Conservation (phyloP, 2,888 invertebrate species). For the Opisthograptis luteolata region DNA sequence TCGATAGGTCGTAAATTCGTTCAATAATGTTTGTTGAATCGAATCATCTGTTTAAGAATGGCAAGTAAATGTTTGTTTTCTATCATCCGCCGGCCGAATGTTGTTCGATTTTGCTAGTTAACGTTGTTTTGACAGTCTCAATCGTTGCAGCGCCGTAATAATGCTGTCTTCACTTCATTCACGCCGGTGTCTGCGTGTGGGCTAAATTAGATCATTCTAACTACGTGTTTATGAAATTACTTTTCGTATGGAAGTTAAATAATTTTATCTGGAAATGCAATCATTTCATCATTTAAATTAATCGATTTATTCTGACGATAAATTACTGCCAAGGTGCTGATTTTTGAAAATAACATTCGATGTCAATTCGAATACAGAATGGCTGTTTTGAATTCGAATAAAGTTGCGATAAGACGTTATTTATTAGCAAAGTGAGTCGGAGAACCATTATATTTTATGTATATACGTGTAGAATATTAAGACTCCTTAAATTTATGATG, state of each 20-base stretch:
- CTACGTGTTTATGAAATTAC: slow-evolving; percentile 43
- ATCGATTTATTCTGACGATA: neutral
- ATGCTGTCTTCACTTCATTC: slow-evolving; percentile 71
- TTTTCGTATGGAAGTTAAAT: slow-evolving; percentile 39
- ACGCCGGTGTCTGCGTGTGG: slow-evolving; percentile 51
- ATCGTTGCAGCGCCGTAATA: slow-evolving; percentile 67
- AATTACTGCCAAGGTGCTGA: neutral
- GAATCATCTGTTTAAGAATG: slow-evolving; percentile 72
- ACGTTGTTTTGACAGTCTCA: slow-evolving; percentile 80
- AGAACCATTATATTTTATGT: neutral
- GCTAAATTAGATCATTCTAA: slow-evolving; percentile 49
- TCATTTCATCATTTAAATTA: too few species aligned
- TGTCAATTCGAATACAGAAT: slow-evolving; percentile 14
- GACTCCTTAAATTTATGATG: neutral
- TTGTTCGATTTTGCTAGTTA: slow-evolving; percentile 77
- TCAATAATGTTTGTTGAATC: slow-evolving; percentile 75
- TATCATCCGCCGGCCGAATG: slow-evolving; percentile 78
- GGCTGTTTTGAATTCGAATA: slow-evolving; percentile 12
- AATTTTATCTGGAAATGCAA: slow-evolving; percentile 35
- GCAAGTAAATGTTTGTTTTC: slow-evolving; percentile 79
- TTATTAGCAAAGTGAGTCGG: neutral
- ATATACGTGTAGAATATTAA: neutral
- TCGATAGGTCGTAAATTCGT: slow-evolving; percentile 71
- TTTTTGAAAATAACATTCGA: slow-evolving; percentile 12
- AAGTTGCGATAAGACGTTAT: neutral